Evolutionary conservation across 2,888 invertebrate species (phyloP), one percentile per base, ranked within the genome.

Genomic region (Leptopilina syphax): DNA sequence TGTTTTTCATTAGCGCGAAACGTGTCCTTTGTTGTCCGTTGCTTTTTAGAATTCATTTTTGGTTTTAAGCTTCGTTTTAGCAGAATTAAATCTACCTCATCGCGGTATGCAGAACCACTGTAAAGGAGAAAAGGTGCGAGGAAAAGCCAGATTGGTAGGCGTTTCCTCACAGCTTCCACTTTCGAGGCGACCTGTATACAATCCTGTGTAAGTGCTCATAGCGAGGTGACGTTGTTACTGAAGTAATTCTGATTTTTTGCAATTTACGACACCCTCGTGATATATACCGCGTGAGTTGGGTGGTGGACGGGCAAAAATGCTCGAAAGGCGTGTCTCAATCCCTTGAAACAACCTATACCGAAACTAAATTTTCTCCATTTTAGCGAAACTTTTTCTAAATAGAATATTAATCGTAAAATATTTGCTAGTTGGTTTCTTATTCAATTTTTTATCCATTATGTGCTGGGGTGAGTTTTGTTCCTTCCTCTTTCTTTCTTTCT

Each of bases 81-180:
- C 65, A 79, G 80, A 84, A 83, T 84, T 83, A 84, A 83, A 84
- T 79, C 81, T 70, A 70, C 80, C 81, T 81, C 82, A 79, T 84
- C 82, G 83, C 76, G 68, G 79, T 82, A 80, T 82, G 82, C 81
- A 77, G 81, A 76, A 77, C 77, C 79, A 78, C 76, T 80, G 18
- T 63, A 18, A 44, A 60, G 60, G 73, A 78, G 70, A 60, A 76
- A 65, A 76, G 67, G 70, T 44, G 76, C 54, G 76, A 81, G 81
- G 81, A 80, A 78, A 78, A 77, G 83, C 85, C 88, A 91, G 91
- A 91, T 91, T 91, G 89, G 90, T 91, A 91, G 91, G 91, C 91
- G 91, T 88, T 88, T 86, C 90, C 90, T 88, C 73, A 73, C 73
- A 47, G 66, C 78, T 80, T 68, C 70, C 54, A 77, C 60, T 41